Base-by-base conservation (phyloP, 2,797 vertebrate species). In the Zalophus californianus region DNA sequence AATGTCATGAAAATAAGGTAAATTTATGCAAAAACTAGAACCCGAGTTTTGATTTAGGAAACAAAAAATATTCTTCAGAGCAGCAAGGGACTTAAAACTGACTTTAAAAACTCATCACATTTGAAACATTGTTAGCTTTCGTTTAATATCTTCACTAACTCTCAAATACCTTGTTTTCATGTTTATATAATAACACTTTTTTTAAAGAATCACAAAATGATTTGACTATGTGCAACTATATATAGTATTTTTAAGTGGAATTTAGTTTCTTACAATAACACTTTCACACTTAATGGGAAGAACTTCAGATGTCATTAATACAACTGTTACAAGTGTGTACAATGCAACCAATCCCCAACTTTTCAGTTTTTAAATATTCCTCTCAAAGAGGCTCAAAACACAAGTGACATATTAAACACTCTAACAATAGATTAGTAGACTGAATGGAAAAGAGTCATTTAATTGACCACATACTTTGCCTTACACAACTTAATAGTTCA, bases 281-380 rank as follows among this genome's bases (percentile, higher is more conserved):
- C 7, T 72, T 84, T 91, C 50, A 80, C 9, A 78, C 12, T 11
- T 20, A 66, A 66, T 25, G 7, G 20, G 48, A 75, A 72, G 48
- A 94, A 82, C 35, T 68, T 44, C 9, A 79, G 32, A 85, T 75
- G 56, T 16, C 68, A 62, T 68, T 44, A 88, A 75, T 11, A 86
- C 14, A 82, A 68, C 6, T 70, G 27, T 56, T 93, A 89, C 16
- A 75, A 91, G 50, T 54, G 66, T 4, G 20, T 82, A 50, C 35
- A 64, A 56, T 60, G n/a, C 3, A 21, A 94, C 14, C 41, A 50
- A 72, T 86, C 21, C 16, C 18, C 41, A 91, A 64, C 41, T 79
- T 93, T 84, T 58, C 64, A 38, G 15, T 80, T 93, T 93, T 88
- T 84, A 87, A 93, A 91, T 79, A 25, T 92, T 83, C 32, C 41